A percentile compares a stretch with the other conserved stretches of the same genome.
Evolutionary conservation across 2,113 vertebrate species (phyloP).

Genomic region (Opisthocomus hoazin): DNA sequence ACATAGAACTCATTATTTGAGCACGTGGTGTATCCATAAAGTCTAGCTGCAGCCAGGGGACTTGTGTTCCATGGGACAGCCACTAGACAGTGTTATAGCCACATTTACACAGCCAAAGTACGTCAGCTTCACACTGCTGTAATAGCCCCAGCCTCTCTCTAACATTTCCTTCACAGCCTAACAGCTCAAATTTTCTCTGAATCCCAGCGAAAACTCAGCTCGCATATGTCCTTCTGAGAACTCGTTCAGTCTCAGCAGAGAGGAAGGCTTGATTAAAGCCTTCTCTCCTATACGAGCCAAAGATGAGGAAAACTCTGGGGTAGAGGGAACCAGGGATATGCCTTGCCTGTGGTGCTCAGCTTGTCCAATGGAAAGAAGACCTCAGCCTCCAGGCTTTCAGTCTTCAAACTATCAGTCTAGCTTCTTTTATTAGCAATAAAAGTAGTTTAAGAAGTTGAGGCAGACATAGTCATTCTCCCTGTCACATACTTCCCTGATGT

Average conservation of each 20-base stretch:
- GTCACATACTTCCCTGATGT: background rate
- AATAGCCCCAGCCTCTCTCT: background rate
- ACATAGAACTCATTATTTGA: background rate
- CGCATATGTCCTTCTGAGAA: background rate
- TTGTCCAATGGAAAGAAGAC: background rate
- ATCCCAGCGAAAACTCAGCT: background rate
- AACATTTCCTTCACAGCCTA: background rate
- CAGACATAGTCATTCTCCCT: background rate
- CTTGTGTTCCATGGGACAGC: constrained; percentile 28
- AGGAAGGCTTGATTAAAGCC: background rate
- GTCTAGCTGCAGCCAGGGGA: background rate
- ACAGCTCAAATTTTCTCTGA: background rate
- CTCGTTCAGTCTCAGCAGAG: background rate
- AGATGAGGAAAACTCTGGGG: background rate
- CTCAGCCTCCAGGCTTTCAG: background rate
- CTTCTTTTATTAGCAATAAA: background rate
- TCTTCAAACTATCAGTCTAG: background rate
- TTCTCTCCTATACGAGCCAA: background rate
- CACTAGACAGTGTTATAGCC: constrained; percentile 61
- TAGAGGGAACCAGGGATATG: background rate
- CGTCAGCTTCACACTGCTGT: background rate
- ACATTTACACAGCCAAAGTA: background rate
- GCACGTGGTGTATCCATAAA: constrained; percentile 21
- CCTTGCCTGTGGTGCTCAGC: background rate
- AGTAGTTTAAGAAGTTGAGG: background rate